Conservation (phyloP, 2,797 vertebrate species). For the Coilia nasus region DNA sequence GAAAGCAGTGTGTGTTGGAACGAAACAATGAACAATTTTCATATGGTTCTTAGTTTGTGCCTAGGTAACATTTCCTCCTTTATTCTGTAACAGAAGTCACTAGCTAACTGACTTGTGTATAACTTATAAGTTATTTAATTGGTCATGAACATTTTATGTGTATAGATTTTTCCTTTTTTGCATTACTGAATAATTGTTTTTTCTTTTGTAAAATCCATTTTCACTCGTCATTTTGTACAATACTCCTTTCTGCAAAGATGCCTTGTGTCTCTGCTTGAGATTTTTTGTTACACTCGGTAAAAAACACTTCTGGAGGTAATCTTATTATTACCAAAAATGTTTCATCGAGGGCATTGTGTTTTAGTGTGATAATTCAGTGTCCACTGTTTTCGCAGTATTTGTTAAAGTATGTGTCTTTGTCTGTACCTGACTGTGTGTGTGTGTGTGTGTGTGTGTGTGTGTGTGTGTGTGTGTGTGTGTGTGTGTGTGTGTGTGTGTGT, state of each 20-base stretch:
- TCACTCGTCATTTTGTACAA: neutral
- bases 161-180: slow-evolving; percentile 15
- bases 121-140: slow-evolving; percentile 40
- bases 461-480: slow-evolving; percentile 11
- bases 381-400: slow-evolving; percentile 1
- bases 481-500: neutral
- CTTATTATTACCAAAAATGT: neutral
- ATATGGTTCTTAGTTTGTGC: neutral
- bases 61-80: slow-evolving; percentile 26
- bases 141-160: slow-evolving; percentile 4
- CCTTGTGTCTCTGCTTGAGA: neutral
- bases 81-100: neutral
- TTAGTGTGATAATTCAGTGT: neutral
- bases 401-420: neutral
- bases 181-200: neutral
- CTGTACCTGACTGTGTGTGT: neutral
- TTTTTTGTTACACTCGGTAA: neutral
- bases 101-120: slow-evolving; percentile 27
- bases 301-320: neutral
- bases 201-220: neutral
- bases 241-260: neutral
- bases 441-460: neutral
- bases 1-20: neutral
- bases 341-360: slow-evolving; percentile 5
- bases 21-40: neutral